These are phyloP conservation scores for Sceloporus undulatus DNA, from an alignment of 2,113 vertebrate species.

Conservation along the genomic window DNA sequence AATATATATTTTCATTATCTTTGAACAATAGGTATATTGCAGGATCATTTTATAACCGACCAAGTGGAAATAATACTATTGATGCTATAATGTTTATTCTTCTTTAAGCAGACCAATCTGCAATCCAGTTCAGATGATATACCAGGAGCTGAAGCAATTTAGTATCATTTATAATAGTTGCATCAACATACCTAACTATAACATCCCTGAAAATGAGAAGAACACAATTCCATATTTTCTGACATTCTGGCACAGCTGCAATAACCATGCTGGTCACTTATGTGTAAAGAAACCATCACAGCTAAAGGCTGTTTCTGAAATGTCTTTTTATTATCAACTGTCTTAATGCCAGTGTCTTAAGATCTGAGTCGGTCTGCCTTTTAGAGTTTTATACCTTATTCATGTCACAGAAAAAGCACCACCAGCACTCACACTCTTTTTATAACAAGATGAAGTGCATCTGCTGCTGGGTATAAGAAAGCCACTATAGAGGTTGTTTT, in stretches of 20 bases:
- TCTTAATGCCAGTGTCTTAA: constrained; percentile 2
- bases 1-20: constrained; percentile 46
- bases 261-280: background rate
- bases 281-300: background rate
- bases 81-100: constrained; percentile 55
- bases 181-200: background rate
- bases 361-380: background rate
- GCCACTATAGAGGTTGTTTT: background rate
- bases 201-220: background rate
- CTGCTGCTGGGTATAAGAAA: background rate
- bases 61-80: constrained; percentile 53
- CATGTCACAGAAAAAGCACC: background rate
- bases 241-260: background rate
- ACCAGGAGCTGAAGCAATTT: constrained; percentile 4
- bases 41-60: constrained; percentile 35
- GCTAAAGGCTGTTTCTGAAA: background rate
- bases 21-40: constrained; percentile 25
- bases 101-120: background rate
- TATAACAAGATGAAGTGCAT: background rate
- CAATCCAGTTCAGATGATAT: background rate
- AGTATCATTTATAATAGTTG: background rate
- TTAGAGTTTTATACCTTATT: background rate
- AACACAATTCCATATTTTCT: background rate
- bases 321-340: background rate
- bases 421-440: background rate